Evolutionary conservation across 2,888 invertebrate genomes (phyloP).

Genomic region (Caenorhabditis afra): DNA sequence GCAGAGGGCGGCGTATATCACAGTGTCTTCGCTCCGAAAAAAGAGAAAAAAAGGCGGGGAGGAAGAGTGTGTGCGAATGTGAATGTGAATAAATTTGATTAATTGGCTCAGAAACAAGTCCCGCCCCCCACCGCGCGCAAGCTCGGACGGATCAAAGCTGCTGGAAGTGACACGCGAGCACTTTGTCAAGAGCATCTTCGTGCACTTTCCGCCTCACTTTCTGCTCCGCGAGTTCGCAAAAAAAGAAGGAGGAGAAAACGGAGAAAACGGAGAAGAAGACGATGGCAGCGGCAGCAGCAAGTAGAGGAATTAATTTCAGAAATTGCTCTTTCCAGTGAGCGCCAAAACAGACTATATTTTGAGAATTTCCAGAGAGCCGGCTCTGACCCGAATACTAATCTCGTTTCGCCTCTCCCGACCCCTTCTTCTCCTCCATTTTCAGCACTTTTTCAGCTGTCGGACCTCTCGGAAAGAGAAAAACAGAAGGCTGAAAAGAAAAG

Average conservation of each 20-base stretch:
- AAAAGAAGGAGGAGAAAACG: constrained; percentile 21
- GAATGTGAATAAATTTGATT: constrained; percentile 61
- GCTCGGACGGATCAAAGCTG: constrained; percentile 40
- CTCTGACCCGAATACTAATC: constrained; percentile 50
- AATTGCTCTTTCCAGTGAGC: constrained; percentile 47
- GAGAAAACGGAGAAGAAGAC: constrained; percentile 11
- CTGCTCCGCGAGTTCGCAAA: constrained; percentile 13
- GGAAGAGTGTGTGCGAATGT: constrained; percentile 43
- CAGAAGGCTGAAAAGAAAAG: neutral
- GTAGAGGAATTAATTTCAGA: constrained; percentile 41
- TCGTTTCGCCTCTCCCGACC: constrained; percentile 10
- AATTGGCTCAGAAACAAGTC: constrained; percentile 47
- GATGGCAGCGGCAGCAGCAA: constrained; percentile 16
- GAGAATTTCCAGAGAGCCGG: neutral
- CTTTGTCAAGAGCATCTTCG: constrained; percentile 29
- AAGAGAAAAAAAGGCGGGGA: constrained; percentile 19
- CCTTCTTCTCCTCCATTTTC: constrained; percentile 2
- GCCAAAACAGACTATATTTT: constrained; percentile 49
- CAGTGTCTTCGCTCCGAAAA: constrained; percentile 41
- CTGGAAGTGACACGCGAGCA: constrained; percentile 51
- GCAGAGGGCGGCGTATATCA: constrained; percentile 23
- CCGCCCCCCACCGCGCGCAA: constrained; percentile 17
- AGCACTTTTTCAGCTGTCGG: constrained; percentile 35
- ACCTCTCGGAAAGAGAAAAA: neutral
- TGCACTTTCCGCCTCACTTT: constrained; percentile 33